Conservation (phyloP, 2,113 vertebrate species). For the Nymphicus hollandicus region DNA sequence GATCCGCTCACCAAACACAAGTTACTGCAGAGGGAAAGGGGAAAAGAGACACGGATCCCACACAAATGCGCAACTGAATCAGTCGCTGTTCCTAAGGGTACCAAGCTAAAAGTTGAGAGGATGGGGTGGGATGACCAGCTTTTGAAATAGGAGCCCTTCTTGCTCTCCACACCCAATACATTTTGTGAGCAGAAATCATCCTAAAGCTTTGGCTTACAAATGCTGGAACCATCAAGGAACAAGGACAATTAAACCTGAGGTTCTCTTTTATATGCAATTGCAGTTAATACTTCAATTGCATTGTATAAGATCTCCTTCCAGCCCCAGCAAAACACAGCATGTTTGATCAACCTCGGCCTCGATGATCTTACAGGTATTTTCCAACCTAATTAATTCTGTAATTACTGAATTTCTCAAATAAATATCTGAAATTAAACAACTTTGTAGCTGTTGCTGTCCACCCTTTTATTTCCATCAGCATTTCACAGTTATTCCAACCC, state of each 20-base stretch:
- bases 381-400: not conserved
- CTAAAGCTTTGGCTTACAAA: not conserved
- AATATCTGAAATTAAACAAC: not conserved
- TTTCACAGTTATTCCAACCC: conserved; percentile 17
- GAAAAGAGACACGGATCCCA: not conserved
- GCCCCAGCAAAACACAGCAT: not conserved
- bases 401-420: not conserved
- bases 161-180: not conserved
- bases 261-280: not conserved
- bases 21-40: not conserved
- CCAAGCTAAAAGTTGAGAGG: not conserved
- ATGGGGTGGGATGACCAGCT: not conserved
- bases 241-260: not conserved
- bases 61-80: not conserved
- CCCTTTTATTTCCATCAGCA: not conserved
- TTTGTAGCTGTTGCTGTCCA: not conserved
- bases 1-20: not conserved
- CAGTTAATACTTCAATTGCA: not conserved
- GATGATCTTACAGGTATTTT: not conserved
- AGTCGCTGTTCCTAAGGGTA: not conserved
- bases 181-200: not conserved
- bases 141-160: not conserved
- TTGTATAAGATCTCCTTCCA: not conserved
- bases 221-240: not conserved
- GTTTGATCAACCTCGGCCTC: not conserved